A percentile compares a stretch with the other conserved stretches of the same genome.
phyloP scores from a whole-genome alignment of 92 coral and sea anemone genomes.

The Epizoanthus rinbou region DNA sequence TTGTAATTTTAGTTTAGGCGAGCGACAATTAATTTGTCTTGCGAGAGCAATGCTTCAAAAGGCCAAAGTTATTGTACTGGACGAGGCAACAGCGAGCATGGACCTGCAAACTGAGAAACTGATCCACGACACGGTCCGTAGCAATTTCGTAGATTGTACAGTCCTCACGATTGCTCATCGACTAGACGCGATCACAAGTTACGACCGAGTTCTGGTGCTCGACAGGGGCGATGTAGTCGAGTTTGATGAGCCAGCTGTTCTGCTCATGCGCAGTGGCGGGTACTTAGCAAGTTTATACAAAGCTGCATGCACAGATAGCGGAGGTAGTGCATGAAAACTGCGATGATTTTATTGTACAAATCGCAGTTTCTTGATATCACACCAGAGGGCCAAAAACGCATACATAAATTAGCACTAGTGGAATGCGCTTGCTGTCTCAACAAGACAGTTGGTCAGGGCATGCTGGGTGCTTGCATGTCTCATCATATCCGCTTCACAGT shows the following conservation, averaged over 20 bases:
- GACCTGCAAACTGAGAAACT: slow-evolving; percentile 1
- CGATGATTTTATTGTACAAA: too few relatives aligned
- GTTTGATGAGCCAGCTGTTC: background rate
- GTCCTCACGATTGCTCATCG: slow-evolving; percentile 14
- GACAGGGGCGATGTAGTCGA: background rate
- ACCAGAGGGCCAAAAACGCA: too few relatives aligned
- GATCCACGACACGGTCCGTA: background rate
- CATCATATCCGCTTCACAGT: too few relatives aligned
- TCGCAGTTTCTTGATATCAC: too few relatives aligned
- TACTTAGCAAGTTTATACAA: background rate
- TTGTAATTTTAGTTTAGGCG: slow-evolving; percentile 2
- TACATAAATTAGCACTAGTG: too few relatives aligned
- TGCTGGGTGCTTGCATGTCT: too few relatives aligned
- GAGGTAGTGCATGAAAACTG: too few relatives aligned
- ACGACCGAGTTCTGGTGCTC: slow-evolving; percentile 3
- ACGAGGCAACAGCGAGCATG: slow-evolving; percentile 1
- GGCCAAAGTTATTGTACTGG: background rate
- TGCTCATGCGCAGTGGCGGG: slow-evolving; percentile 8
- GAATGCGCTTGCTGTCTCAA: too few relatives aligned
- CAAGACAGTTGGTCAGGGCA: too few relatives aligned
- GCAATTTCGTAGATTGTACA: background rate
- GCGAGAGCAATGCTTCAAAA: slow-evolving; percentile 4
- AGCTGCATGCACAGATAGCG: background rate
- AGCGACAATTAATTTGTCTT: background rate
- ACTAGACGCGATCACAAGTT: slow-evolving; percentile 1